These are phyloP conservation scores for Silvanus unidentatus DNA, from an alignment of 2,888 invertebrate species.

Conservation along the genomic window DNA sequence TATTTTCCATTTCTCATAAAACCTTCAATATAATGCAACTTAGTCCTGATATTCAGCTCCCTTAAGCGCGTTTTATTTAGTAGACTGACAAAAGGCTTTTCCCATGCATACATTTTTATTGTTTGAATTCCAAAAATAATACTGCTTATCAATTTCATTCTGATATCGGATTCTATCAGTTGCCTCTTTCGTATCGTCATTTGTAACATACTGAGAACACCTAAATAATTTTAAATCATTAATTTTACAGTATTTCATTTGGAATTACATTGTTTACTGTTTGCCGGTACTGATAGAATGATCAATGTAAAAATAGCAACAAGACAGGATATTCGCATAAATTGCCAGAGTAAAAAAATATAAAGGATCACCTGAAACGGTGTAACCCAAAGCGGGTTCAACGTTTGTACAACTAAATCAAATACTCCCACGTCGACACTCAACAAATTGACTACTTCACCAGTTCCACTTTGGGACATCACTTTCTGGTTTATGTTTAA, in stretches of 20 bases:
- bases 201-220: not conserved
- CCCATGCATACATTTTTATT: constrained; percentile 8
- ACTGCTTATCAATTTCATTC: constrained; percentile 3
- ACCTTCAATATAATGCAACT: not conserved
- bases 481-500: not conserved
- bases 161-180: not conserved
- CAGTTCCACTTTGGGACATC: not conserved
- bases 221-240: constrained; percentile 1
- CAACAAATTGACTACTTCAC: not conserved
- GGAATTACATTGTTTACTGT: not conserved
- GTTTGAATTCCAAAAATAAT: constrained; percentile 1
- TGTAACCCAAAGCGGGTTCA: not conserved
- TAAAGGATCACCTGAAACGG: not conserved
- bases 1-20: not conserved
- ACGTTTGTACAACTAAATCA: not conserved
- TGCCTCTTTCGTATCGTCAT: not conserved
- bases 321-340: not conserved
- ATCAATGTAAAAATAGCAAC: not conserved
- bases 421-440: not conserved
- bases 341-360: not conserved
- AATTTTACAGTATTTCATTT: not conserved
- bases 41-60: not conserved
- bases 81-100: constrained; percentile 1
- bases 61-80: not conserved
- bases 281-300: not conserved